Conservation (phyloP, 53 echinoderm and acorn worm species). For the Paelopatides confundens region DNA sequence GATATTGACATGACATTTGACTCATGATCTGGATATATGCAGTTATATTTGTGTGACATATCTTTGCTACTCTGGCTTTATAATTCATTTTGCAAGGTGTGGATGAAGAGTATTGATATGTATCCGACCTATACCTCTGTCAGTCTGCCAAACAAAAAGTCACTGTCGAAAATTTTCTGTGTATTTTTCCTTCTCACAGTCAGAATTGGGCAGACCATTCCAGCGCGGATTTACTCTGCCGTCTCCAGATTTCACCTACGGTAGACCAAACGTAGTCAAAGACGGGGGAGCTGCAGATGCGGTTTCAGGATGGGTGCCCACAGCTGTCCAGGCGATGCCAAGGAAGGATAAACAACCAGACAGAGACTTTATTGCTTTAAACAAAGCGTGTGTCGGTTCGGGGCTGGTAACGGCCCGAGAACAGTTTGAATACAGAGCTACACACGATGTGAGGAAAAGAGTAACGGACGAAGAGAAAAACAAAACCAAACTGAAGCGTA, state of each 20-base stretch:
- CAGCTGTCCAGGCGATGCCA: conserved; percentile 60
- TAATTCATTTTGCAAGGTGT: no score
- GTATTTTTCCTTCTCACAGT: background rate
- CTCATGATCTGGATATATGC: no score
- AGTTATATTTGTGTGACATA: no score
- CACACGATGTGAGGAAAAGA: conserved; percentile 89
- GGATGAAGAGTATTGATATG: no score
- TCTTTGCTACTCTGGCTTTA: no score
- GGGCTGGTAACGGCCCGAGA: conserved; percentile 91
- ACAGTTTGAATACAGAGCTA: conserved; percentile 98
- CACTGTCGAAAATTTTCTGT: no score
- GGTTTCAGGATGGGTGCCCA: conserved; percentile 84
- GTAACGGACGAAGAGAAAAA: conserved; percentile 98
- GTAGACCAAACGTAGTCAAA: conserved; percentile 85
- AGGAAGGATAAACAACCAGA: conserved; percentile 86
- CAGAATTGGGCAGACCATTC: conserved; percentile 82
- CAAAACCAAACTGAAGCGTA: conserved; percentile 92
- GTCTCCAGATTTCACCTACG: conserved; percentile 82
- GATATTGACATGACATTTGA: no score
- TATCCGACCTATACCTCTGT: no score
- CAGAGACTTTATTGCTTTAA: conserved; percentile 92
- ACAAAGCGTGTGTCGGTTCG: conserved; percentile 89
- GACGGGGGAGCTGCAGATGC: conserved; percentile 93
- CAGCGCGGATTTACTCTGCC: conserved; percentile 89
- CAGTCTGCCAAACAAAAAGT: no score